Evolutionary conservation across 2,113 vertebrate genomes (phyloP), one percentile per base, ranked within the genome.

Genomic region (Nansenia antarctica): DNA sequence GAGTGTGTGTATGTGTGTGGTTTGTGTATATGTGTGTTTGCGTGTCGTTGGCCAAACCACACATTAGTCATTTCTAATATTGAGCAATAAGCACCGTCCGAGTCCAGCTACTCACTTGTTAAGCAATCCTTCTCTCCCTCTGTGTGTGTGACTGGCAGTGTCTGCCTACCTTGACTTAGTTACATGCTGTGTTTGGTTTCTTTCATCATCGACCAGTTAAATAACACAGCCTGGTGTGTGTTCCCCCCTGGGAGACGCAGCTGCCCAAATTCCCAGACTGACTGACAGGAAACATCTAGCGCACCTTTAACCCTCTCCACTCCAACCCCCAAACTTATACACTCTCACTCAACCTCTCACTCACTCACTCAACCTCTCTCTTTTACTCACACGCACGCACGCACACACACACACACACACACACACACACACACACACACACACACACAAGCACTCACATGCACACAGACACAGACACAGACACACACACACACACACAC

Each of bases 251-350:
- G 69, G 77, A 78, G 42, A 58, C 26, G 18, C 62, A 66, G 70
- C 62, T 62, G 75, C 62, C 67, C 45, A 47, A 69, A 84, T 76
- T 83, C 85, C 74, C 67, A 68, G 71, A 79, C 62, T 73, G 66
- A 29, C 64, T 4, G 32, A 30, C 82, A 86, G 84, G 78, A 87
- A 88, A 75, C 79, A 49, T 70, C 69, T 37, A 62, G 70, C 81
- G 75, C 69, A 72, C 72, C 76, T 79, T 71, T 72, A 65, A 78
- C 75, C 70, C 67, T 67, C 74, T 59, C 69, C 55, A 77, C 53
- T 62, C 18, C n/a, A 53, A 3, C 49, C 22, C 49, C 49, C 15
- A n/a, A n/a, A n/a, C n/a, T n/a, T n/a, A n/a, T n/a, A n/a, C n/a
- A n/a, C n/a, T n/a, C n/a, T n/a, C n/a, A n/a, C n/a, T n/a, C n/a